These are phyloP conservation scores for Drosophila kanekoi DNA, from an alignment of 2,888 invertebrate genomes.

Conservation along the genomic window DNA sequence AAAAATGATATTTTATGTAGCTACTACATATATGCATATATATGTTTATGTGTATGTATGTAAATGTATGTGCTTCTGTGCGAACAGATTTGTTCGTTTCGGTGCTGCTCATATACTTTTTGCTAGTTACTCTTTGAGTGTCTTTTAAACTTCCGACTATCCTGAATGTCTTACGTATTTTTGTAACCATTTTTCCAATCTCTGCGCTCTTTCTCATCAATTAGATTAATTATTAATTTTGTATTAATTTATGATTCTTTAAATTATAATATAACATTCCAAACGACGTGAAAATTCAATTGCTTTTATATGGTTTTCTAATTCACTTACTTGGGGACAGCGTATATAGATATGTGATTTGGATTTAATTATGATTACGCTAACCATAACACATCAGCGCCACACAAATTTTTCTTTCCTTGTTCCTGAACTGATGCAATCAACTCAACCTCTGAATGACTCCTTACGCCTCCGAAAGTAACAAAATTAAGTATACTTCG, in stretches of 20 bases:
- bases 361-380: too few relatives aligned
- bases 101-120: conserved; percentile 38
- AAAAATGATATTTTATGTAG: conserved; percentile 78
- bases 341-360: too few relatives aligned
- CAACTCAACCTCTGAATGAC: too few relatives aligned
- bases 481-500: too few relatives aligned
- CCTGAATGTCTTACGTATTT: conserved; percentile 45
- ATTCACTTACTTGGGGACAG: too few relatives aligned
- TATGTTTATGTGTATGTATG: conserved; percentile 3
- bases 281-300: conserved; percentile 51
- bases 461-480: too few relatives aligned
- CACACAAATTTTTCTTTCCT: too few relatives aligned
- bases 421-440: too few relatives aligned
- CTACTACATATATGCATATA: conserved; percentile 22
- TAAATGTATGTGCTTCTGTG: conserved; percentile 25
- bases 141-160: conserved; percentile 45
- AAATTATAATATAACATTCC: conserved; percentile 75
- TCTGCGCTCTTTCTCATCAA: conserved; percentile 66
- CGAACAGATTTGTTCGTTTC: conserved; percentile 16
- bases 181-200: conserved; percentile 57
- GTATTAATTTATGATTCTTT: conserved; percentile 83
- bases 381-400: too few relatives aligned
- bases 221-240: conserved; percentile 82
- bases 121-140: conserved; percentile 34
- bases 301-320: not conserved